Conservation (phyloP, 2,797 vertebrate genomes). For the Brachyrhaphis roseni region DNA sequence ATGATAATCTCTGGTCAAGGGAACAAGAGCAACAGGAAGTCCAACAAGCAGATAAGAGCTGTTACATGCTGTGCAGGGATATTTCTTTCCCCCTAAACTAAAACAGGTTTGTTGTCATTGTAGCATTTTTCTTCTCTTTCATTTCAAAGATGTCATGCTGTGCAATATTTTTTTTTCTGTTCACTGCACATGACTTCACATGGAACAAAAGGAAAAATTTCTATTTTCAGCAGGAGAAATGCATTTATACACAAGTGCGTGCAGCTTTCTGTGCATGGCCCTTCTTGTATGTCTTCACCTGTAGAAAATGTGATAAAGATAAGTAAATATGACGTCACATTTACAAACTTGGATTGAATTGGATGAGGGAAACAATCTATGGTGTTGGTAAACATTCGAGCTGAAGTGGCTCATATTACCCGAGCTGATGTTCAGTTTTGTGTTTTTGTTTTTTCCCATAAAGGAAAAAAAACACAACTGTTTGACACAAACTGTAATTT, state of each 20-base stretch:
- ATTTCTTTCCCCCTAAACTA: not conserved
- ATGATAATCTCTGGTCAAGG: not conserved
- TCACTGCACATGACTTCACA: not conserved
- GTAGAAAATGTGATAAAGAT: not conserved
- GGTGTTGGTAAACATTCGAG: not conserved
- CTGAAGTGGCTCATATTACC: not conserved
- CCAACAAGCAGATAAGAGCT: not conserved
- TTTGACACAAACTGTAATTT: not conserved
- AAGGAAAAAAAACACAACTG: not conserved
- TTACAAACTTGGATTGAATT: not conserved
- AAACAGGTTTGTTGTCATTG: slow-evolving; percentile 1
- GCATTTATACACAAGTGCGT: not conserved
- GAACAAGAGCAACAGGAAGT: slow-evolving; percentile 15
- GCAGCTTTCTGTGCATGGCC: not conserved
- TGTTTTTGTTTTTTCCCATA: not conserved
- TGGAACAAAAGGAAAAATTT: not conserved
- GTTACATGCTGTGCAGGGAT: not conserved
- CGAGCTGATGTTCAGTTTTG: not conserved
- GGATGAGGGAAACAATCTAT: not conserved
- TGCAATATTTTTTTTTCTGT: not conserved
- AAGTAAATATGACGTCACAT: not conserved
- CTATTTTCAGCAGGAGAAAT: not conserved
- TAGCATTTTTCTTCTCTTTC: not conserved
- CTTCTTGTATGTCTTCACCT: not conserved
- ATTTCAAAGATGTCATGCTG: not conserved